Evolutionary conservation across 2,888 invertebrate genomes (phyloP).

Genomic region (Acrobasis consociella): DNA sequence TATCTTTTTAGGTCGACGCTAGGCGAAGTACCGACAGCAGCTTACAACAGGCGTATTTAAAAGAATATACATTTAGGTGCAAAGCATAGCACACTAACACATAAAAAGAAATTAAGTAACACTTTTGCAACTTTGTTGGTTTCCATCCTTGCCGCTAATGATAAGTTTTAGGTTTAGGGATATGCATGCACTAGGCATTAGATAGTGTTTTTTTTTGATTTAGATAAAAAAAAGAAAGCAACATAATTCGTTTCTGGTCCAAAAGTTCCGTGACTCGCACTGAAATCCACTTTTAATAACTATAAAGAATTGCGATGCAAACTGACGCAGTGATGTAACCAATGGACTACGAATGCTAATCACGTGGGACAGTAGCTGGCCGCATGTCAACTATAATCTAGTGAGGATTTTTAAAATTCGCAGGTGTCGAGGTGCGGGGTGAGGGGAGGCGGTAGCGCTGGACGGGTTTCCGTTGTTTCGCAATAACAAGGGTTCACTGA

Average conservation of each 20-base stretch:
- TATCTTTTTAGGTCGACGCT: conserved; percentile 79
- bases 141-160: no score
- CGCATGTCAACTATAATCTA: conserved; percentile 79
- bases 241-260: no score
- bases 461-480: conserved; percentile 83
- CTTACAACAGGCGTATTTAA: conserved; percentile 28
- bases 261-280: no score
- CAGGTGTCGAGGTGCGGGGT: conserved; percentile 60
- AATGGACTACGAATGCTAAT: conserved; percentile 53
- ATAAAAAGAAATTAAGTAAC: neutral
- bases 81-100: neutral
- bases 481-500: conserved; percentile 80
- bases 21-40: conserved; percentile 61
- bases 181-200: no score
- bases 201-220: no score
- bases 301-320: conserved; percentile 33
- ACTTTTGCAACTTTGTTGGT: no score
- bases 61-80: neutral
- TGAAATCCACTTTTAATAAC: neutral
- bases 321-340: conserved; percentile 66
- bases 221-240: no score
- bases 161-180: no score
- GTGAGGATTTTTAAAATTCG: conserved; percentile 76
- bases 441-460: conserved; percentile 49
- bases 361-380: conserved; percentile 62